Evolutionary conservation across 1,140 invertebrate genomes (phyloP).

Genomic region (Lanistes nyassanus): DNA sequence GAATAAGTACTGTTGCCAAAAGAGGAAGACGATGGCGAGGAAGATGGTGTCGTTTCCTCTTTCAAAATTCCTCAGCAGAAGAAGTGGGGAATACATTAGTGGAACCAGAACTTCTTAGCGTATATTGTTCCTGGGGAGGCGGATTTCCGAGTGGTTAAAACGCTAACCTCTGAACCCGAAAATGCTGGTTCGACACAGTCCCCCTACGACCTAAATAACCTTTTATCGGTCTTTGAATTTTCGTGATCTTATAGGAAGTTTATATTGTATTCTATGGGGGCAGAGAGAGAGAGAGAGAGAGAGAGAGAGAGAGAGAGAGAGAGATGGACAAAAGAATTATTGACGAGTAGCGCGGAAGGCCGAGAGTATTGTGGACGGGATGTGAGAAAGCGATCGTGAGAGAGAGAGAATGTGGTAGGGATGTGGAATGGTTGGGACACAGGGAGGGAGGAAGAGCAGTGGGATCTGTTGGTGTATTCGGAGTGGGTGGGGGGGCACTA

Average conservation of each 20-base stretch:
- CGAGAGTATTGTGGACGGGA: background rate
- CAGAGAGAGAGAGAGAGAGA: slow-evolving; percentile 6
- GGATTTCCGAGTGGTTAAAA: no score
- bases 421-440: background rate
- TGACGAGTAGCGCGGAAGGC: background rate
- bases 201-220: background rate
- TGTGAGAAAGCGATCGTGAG: background rate
- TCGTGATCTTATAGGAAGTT: background rate
- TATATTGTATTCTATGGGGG: background rate
- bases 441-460: background rate
- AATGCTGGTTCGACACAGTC: background rate
- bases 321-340: background rate
- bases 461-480: background rate
- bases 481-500: background rate
- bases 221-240: background rate
- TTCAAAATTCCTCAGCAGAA: no score
- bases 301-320: slow-evolving; percentile 7
- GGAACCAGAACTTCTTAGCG: background rate
- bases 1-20: no score
- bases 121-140: background rate
- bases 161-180: background rate
- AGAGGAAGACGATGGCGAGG: no score
- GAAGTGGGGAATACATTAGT: no score
- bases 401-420: background rate
- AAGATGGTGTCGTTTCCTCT: no score